Base-by-base conservation (phyloP, 2,888 invertebrate genomes). In the Cylloceria caligata region DNA sequence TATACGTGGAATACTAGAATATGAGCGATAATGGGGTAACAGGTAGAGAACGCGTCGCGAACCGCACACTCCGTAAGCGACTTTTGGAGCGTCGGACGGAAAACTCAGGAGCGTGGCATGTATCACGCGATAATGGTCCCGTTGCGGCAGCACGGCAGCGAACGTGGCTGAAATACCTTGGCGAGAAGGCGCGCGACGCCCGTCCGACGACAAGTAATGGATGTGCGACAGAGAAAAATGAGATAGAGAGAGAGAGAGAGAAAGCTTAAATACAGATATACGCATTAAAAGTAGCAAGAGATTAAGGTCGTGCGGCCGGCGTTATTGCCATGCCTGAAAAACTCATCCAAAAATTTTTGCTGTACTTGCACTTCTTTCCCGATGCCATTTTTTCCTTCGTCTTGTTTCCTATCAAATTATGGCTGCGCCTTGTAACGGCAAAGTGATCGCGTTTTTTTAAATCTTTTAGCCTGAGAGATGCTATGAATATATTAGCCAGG, bases 101-200 rank as follows among this genome's bases (percentile, higher is more conserved):
- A 85, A 85, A 82, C 85, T 83, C 87, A 85, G 86, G 87, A 85
- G 87, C 87, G 86, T 86, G 85, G 86, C 84, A 88, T 90, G 90
- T 89, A 89, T 90, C 89, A 90, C 79, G 85, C 83, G 83, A 87
- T 90, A 90, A 90, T 90, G 90, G 90, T 90, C 90, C 90, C 89
- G 85, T 85, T 89, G 89, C 87, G 89, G 87, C 85, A 60, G 84
- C 82, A 77, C 86, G 88, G 88, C 90, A 85, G 84, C 83, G 83
- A 84, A 83, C 83, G 81, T 82, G 80, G 86, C 85, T 89, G 84
- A 89, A 90, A 87, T 88, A 88, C 83, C 80, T 79, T 74, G 72
- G 83, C 72, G 76, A 83, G 62, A 81, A 81, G 68, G 67, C 74
- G 71, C 62, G 71, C 62, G 74, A 74, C 73, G 74, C 67, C 57